A percentile compares a stretch with the other conserved stretches of the same genome.
These are phyloP conservation scores for Nymphalis urticae DNA, from an alignment of 2,888 invertebrate species.

Conservation along the genomic window DNA sequence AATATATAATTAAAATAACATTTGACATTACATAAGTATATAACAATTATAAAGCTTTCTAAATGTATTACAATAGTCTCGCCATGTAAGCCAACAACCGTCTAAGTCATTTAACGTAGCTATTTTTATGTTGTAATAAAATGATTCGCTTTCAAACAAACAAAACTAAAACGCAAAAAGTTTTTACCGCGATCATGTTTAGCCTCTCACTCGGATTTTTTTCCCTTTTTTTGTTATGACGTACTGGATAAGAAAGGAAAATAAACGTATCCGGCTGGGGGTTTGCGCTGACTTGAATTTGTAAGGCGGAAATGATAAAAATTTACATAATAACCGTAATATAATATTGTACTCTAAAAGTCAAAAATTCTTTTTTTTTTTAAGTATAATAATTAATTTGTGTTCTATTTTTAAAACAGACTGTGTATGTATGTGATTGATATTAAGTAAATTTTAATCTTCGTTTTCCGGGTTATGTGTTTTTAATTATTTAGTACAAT, in stretches of 20 bases:
- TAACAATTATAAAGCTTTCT: constrained; percentile 33
- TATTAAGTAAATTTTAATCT: too few relatives aligned
- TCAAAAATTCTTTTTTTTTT: too few relatives aligned
- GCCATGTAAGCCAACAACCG: constrained; percentile 32
- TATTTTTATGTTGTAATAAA: constrained; percentile 43
- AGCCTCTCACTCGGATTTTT: constrained; percentile 47
- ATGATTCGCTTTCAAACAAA: constrained; percentile 48
- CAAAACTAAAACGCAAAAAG: constrained; percentile 35
- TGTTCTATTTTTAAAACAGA: too few relatives aligned
- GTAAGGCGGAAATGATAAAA: background rate
- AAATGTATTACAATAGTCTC: constrained; percentile 37
- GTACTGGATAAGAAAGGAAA: constrained; percentile 17
- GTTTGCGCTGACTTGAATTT: constrained; percentile 13
- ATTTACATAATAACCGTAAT: too few relatives aligned
- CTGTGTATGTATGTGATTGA: too few relatives aligned
- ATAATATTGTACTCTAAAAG: too few relatives aligned
- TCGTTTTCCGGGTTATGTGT: too few relatives aligned
- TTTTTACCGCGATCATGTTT: constrained; percentile 34
- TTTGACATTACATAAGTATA: constrained; percentile 9
- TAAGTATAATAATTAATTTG: too few relatives aligned
- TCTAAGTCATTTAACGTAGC: constrained; percentile 37
- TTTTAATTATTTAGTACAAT: too few relatives aligned
- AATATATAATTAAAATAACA: constrained; percentile 4
- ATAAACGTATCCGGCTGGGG: constrained; percentile 7
- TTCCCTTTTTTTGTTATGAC: constrained; percentile 19